Base-by-base conservation (phyloP, 1,140 invertebrate species). In the Drosophila kohkoa region DNA sequence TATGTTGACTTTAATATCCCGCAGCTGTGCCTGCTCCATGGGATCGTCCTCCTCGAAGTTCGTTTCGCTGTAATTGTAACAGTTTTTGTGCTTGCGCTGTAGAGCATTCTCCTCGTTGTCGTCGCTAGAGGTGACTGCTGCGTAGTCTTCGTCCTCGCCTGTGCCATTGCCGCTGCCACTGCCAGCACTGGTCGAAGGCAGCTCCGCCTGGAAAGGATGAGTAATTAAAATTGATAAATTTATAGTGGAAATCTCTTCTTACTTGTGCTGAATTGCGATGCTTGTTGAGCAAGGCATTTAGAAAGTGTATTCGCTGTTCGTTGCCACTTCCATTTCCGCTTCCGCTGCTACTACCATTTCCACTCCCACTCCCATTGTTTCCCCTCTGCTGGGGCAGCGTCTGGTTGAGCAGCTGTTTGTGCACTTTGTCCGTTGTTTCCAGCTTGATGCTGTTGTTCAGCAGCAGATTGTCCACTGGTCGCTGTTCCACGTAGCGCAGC, bases 1-100 rank as follows among this genome's bases (percentile, higher is more conserved):
- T 68, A 92, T 92, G 13, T 86, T 86, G 0, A 92, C 90, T 13
- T 88, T 88, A 5, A 88, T 76, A 54, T 90, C 74, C 8, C 88
- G 57, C 2, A 92, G n/a, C 55, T 90, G 79, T 0, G 81, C 89
- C 60, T 90, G 78, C 49, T 91, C 81, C 81, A 92, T 92, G 15
- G 90, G 85, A 79, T 92, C 91, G 49, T 92, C 91, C n/a, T 92
- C 91, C 57, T 92, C 87, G 41, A 92, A 92, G 59, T 91, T 92
- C 0, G 86, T 92, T 46, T 92, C 91, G 16, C 63, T 90, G 59
- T 92, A 92, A 15, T 89, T 91, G 41, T 91, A 91, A 38, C 67
- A 81, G 30, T 90, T 90, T 55, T 90, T 90, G 51, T 88, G 66
- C 49, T 89, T 85, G 10, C 85, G 62, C 4, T 64, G 49, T 15